Percentiles rank a stretch among this genome's conserved stretches.
Evolutionary conservation across 2,797 vertebrate genomes (phyloP).

Genomic region (Poecilia velifera): DNA sequence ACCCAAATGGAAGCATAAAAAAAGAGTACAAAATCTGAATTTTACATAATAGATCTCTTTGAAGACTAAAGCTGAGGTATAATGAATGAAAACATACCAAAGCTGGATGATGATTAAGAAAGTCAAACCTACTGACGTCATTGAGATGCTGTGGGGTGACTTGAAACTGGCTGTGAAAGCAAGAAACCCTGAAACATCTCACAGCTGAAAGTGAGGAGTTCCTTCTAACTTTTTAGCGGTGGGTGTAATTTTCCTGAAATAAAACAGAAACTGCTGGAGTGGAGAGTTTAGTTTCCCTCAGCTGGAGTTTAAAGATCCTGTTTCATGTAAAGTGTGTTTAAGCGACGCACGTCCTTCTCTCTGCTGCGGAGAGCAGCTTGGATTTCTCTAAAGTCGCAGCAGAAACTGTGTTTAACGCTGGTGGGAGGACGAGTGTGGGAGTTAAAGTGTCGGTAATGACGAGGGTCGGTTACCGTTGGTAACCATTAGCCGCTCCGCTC

Average conservation of each 20-base stretch:
- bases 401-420: slow-evolving; percentile 8
- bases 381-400: slow-evolving; percentile 30
- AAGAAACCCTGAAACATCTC: neutral
- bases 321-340: slow-evolving; percentile 23
- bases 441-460: slow-evolving; percentile 42
- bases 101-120: neutral
- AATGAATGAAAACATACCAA: neutral
- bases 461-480: slow-evolving; percentile 43
- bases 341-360: slow-evolving; percentile 32
- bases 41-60: no score
- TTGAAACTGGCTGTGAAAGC: neutral
- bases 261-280: slow-evolving; percentile 2
- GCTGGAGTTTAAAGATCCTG: slow-evolving; percentile 19
- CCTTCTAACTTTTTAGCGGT: neutral
- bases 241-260: neutral
- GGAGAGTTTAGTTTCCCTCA: slow-evolving; percentile 2
- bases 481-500: slow-evolving; percentile 36
- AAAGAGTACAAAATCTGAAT: no score
- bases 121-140: neutral
- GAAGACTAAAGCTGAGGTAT: neutral
- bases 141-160: neutral
- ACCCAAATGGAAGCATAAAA: no score
- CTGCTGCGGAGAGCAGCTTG: slow-evolving; percentile 76
- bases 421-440: slow-evolving; percentile 42
- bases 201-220: neutral